A percentile compares a stretch with the other conserved stretches of the same genome.
Conservation (phyloP, 2,113 vertebrate species). For the Microcebus lehilahytsara region DNA sequence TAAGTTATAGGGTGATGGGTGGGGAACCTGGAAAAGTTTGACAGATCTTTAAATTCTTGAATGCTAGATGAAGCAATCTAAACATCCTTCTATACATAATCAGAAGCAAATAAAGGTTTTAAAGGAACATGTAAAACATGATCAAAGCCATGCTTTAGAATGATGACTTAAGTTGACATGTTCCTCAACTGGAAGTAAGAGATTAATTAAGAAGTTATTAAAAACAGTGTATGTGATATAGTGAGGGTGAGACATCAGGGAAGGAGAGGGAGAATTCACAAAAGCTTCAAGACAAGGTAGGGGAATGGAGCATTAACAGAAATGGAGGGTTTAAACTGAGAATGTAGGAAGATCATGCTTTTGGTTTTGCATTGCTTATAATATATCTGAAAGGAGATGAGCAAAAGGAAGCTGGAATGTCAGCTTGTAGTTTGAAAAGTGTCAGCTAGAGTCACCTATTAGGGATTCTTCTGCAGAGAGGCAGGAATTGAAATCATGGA, state of each 20-base stretch:
- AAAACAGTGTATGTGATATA: background rate
- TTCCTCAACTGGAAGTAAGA: background rate
- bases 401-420: background rate
- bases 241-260: background rate
- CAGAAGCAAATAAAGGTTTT: background rate
- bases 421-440: background rate
- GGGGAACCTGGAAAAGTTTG: background rate
- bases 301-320: background rate
- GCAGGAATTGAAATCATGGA: background rate
- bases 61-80: background rate
- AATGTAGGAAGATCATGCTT: background rate
- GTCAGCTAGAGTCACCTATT: background rate
- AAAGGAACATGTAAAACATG: background rate
- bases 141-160: background rate
- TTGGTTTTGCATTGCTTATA: background rate
- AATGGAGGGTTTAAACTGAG: background rate
- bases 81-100: background rate
- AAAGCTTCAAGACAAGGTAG: background rate
- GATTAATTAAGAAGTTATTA: background rate
- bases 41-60: slow-evolving; percentile 9
- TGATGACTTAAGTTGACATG: background rate
- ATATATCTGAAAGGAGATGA: background rate
- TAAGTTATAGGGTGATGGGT: background rate
- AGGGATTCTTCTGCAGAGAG: background rate
- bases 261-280: background rate